phyloP scores from a whole-genome alignment of 2,113 vertebrate genomes.

The Boleophthalmus pectinirostris region DNA sequence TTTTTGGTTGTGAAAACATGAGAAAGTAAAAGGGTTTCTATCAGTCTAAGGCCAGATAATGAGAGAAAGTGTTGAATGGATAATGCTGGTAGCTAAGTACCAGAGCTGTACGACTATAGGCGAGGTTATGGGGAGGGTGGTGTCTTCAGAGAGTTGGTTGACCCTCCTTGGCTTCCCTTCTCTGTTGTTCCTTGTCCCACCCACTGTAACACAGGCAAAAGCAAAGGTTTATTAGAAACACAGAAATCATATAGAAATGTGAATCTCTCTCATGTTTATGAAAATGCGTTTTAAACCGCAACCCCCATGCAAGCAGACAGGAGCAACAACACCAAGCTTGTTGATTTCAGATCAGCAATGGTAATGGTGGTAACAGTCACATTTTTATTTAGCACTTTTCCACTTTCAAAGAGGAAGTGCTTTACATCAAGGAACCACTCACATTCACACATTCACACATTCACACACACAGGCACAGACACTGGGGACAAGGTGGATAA shows the following conservation, averaged over 20 bases:
- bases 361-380: too few relatives aligned
- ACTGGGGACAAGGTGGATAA: too few relatives aligned
- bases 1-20: constrained; percentile 46
- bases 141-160: constrained; percentile 74
- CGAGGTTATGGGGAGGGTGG: constrained; percentile 64
- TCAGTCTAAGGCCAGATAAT: constrained; percentile 12
- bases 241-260: neutral
- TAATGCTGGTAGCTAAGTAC: constrained; percentile 14
- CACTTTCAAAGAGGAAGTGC: too few relatives aligned
- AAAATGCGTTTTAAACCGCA: too few relatives aligned
- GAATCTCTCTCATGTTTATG: neutral
- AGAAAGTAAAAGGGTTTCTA: constrained; percentile 34
- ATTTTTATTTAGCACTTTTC: too few relatives aligned
- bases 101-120: constrained; percentile 5
- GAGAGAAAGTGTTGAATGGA: constrained; percentile 19
- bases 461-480: too few relatives aligned
- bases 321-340: too few relatives aligned
- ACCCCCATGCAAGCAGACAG: too few relatives aligned
- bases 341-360: too few relatives aligned
- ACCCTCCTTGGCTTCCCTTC: constrained; percentile 70
- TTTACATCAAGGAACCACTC: too few relatives aligned
- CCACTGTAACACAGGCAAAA: constrained; percentile 52
- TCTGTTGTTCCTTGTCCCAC: constrained; percentile 57
- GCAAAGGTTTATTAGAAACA: neutral
- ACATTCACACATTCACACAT: too few relatives aligned